A percentile compares a stretch with the other conserved stretches of the same genome.
Evolutionary conservation across 2,113 vertebrate genomes (phyloP).

Genomic region (Ochotona princeps): DNA sequence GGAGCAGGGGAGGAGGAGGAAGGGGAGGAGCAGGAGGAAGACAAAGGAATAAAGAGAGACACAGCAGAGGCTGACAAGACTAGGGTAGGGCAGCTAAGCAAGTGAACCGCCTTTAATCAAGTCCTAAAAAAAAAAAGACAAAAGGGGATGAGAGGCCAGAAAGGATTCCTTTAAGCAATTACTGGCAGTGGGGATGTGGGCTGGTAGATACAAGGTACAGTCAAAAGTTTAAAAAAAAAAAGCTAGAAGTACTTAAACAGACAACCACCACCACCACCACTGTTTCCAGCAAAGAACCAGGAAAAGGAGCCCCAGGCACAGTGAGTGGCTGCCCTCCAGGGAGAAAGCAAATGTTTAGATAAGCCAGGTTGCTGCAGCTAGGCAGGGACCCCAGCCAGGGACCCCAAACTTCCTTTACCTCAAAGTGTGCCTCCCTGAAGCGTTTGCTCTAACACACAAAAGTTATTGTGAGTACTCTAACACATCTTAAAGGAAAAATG

Average conservation of each 20-base stretch:
- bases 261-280: background rate
- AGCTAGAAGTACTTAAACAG: background rate
- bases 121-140: background rate
- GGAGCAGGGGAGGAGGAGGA: background rate
- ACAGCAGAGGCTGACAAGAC: background rate
- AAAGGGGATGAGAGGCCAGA: fast-evolving
- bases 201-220: background rate
- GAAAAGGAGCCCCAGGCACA: background rate
- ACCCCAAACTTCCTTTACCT: too few relatives aligned
- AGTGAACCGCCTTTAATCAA: background rate
- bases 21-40: too few relatives aligned
- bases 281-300: background rate
- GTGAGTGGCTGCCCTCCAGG: background rate
- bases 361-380: too few relatives aligned
- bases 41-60: background rate
- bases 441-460: background rate
- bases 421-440: background rate
- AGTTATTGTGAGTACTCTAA: background rate
- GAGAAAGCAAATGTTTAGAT: background rate
- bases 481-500: background rate
- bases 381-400: too few relatives aligned
- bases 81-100: fast-evolving
- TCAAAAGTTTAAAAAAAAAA: background rate
- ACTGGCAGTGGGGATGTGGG: background rate
- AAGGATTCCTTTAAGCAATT: background rate